phyloP scores from a whole-genome alignment of 2,797 vertebrate species.

The Hafferia zeledoni region DNA sequence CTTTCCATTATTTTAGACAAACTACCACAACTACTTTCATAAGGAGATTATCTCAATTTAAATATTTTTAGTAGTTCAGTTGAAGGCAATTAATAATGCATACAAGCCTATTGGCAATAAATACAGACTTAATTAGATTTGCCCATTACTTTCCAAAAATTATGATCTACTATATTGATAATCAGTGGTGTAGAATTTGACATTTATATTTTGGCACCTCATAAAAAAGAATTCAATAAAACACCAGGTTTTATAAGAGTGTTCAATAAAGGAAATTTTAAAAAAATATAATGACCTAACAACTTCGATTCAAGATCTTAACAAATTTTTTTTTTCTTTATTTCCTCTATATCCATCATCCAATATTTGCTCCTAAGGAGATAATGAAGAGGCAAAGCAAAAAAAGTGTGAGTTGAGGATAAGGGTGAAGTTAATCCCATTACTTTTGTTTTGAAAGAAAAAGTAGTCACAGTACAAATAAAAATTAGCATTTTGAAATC shows the following conservation, averaged over 20 bases:
- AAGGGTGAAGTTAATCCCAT: background rate
- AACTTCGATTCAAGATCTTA: background rate
- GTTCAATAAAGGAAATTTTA: background rate
- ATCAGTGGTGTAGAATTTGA: background rate
- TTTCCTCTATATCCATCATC: background rate
- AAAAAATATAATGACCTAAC: background rate
- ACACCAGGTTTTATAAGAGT: background rate
- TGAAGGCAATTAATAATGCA: background rate
- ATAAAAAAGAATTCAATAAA: background rate
- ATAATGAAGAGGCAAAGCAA: background rate
- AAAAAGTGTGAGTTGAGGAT: background rate
- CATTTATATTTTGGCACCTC: background rate
- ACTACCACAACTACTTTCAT: background rate
- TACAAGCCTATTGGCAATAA: background rate
- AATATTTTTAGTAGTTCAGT: background rate
- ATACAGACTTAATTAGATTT: background rate
- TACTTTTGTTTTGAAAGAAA: background rate
- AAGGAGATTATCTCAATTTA: background rate
- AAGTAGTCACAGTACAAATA: background rate
- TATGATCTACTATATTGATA: background rate
- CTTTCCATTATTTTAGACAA: background rate
- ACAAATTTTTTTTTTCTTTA: too few relatives aligned
- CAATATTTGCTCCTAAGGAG: background rate
- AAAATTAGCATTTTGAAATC: background rate
- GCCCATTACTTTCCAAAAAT: slow-evolving; percentile 20